Conservation (phyloP, 2,113 vertebrate species). For the Balaenoptera acutorostrata region DNA sequence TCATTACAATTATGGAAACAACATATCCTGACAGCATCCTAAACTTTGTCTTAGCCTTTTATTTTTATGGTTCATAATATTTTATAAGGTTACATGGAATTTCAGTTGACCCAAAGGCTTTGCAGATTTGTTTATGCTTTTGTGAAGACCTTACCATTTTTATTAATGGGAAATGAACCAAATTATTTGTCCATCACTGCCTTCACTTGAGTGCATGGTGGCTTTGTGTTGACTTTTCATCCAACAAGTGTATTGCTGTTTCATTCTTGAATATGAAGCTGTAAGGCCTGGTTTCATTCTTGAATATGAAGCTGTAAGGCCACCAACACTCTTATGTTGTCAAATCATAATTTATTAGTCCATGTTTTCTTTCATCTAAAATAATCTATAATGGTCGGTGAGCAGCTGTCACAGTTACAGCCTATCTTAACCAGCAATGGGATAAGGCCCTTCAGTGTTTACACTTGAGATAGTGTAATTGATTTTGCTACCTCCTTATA, state of each 20-base stretch:
- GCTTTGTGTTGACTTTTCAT: not conserved
- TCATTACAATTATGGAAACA: not conserved
- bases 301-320: not conserved
- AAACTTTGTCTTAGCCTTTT: not conserved
- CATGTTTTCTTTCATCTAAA: constrained; percentile 38
- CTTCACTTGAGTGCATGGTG: not conserved
- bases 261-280: not conserved
- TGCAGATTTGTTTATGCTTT: not conserved
- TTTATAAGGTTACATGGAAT: not conserved
- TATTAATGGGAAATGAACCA: not conserved
- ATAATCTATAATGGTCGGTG: not conserved
- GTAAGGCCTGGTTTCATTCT: not conserved
- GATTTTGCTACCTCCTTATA: constrained; percentile 37
- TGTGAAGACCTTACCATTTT: not conserved
- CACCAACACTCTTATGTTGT: not conserved
- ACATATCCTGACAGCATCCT: not conserved
- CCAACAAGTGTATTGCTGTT: not conserved
- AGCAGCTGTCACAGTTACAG: constrained; percentile 35
- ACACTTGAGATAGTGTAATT: constrained; percentile 30
- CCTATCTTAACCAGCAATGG: not conserved
- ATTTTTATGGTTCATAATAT: not conserved
- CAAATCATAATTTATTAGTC: not conserved
- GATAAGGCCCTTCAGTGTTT: constrained; percentile 21
- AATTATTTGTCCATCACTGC: not conserved
- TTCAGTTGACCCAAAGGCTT: not conserved